A percentile compares a stretch with the other conserved stretches of the same genome.
Evolutionary conservation across 2,888 invertebrate genomes (phyloP).

Genomic region (Trypoxylon attenuatum): DNA sequence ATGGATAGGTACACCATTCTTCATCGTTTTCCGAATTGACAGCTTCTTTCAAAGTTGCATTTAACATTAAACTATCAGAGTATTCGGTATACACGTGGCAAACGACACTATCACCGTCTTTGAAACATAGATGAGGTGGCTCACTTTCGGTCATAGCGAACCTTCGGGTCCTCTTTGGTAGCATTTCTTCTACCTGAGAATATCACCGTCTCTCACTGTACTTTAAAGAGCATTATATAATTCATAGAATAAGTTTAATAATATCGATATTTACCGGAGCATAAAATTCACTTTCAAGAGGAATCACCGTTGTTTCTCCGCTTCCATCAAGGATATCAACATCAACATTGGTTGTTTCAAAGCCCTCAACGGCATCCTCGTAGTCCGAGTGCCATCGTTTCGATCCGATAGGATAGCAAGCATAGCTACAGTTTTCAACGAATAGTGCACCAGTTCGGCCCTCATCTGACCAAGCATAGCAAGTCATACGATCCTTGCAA

Average conservation of each 20-base stretch:
- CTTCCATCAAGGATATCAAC: slow-evolving; percentile 61
- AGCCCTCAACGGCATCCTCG: slow-evolving; percentile 5
- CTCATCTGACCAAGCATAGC: slow-evolving; percentile 80
- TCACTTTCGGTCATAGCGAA: slow-evolving; percentile 57
- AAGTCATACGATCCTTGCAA: slow-evolving; percentile 81
- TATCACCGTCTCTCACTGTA: not conserved
- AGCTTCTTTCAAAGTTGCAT: slow-evolving; percentile 77
- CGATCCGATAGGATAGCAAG: slow-evolving; percentile 75
- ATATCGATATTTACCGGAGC: slow-evolving; percentile 29
- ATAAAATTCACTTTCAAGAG: slow-evolving; percentile 53
- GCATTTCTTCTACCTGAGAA: slow-evolving; percentile 35
- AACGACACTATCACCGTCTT: slow-evolving; percentile 63
- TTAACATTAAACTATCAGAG: slow-evolving; percentile 76
- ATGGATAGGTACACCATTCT: slow-evolving; percentile 83
- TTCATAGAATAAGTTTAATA: no score
- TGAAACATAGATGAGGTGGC: slow-evolving; percentile 80
- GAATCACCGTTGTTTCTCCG: slow-evolving; percentile 62
- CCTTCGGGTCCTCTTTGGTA: slow-evolving; percentile 69
- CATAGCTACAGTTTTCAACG: slow-evolving; percentile 83
- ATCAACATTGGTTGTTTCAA: slow-evolving; percentile 19
- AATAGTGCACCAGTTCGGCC: slow-evolving; percentile 80
- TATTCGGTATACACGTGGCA: slow-evolving; percentile 81
- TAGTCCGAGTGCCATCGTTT: slow-evolving; percentile 40
- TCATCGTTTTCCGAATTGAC: slow-evolving; percentile 73
- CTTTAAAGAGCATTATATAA: no score